These are phyloP conservation scores for Phrynocephalus guinanensis DNA, from an alignment of 2,797 vertebrate genomes.

Conservation along the genomic window DNA sequence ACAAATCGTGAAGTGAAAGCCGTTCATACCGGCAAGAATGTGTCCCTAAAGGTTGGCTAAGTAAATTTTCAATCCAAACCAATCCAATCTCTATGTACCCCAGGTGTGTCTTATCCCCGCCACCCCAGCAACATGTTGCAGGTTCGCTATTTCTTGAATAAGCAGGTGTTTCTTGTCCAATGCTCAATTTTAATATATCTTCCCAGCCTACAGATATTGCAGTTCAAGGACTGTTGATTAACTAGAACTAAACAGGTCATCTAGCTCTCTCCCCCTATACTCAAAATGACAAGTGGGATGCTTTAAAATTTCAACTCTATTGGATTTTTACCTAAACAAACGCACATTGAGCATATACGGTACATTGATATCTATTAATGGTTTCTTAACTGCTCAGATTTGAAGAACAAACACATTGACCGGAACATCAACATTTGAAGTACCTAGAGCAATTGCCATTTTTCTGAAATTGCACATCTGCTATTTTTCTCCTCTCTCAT, in stretches of 20 bases:
- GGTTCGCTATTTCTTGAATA: constrained; percentile 41
- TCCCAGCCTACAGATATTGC: neutral
- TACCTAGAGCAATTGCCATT: neutral
- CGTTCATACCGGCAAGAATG: constrained; percentile 64
- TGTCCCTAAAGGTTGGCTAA: constrained; percentile 62
- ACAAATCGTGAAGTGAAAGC: constrained; percentile 64
- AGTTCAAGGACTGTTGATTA: neutral
- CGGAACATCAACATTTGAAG: neutral
- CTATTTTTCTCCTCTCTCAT: neutral
- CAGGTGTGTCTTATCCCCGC: constrained; percentile 48
- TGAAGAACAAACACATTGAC: neutral
- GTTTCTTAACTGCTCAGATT: neutral
- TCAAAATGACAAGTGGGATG: constrained; percentile 7
- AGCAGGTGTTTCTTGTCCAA: neutral
- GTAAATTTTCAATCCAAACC: constrained; percentile 67
- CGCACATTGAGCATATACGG: neutral
- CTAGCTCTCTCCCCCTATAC: neutral
- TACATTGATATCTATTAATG: neutral
- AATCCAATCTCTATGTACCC: constrained; percentile 61
- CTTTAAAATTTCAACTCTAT: fast-evolving
- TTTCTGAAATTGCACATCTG: neutral
- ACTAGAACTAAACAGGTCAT: neutral
- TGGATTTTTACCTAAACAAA: neutral
- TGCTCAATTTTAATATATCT: constrained; percentile 12
- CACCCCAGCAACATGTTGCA: constrained; percentile 19